These are phyloP conservation scores for Ophion slaviceki DNA, from an alignment of 2,888 invertebrate species.

Conservation along the genomic window DNA sequence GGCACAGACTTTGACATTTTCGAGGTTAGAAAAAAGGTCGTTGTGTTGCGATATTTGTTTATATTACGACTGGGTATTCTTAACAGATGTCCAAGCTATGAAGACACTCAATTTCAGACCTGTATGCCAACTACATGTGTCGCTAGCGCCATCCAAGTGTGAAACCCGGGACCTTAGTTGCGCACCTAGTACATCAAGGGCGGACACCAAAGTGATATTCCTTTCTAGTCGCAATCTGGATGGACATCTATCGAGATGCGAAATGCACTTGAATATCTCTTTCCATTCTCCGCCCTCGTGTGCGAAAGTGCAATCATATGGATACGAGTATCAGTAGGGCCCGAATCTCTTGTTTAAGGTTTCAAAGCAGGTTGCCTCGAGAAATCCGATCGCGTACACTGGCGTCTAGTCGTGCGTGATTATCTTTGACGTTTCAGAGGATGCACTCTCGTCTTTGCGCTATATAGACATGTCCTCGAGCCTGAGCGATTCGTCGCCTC, in stretches of 20 bases:
- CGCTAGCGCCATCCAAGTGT: no score
- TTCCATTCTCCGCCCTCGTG: not conserved
- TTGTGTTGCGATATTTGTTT: no score
- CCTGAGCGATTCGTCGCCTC: not conserved
- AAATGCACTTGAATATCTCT: not conserved
- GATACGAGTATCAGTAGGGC: conserved; percentile 4
- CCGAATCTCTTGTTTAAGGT: conserved; percentile 25
- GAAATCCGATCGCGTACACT: not conserved
- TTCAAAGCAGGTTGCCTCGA: not conserved
- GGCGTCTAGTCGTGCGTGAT: conserved; percentile 1
- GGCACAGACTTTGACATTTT: no score
- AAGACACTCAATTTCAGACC: no score
- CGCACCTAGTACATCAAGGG: no score
- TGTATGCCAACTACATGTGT: no score
- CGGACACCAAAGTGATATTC: no score
- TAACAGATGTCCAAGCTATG: no score
- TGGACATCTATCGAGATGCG: not conserved
- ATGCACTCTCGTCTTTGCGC: conserved; percentile 1
- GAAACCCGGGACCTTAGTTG: no score
- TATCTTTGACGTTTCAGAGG: conserved; percentile 35
- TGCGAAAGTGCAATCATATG: conserved; percentile 11
- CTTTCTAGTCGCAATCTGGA: no score
- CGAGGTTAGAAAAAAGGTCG: no score
- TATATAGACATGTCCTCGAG: conserved; percentile 20
- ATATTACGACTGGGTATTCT: no score